Evolutionary conservation across 1,140 invertebrate genomes (phyloP), one percentile per base, ranked within the genome.

Genomic region (Drosophila orena): DNA sequence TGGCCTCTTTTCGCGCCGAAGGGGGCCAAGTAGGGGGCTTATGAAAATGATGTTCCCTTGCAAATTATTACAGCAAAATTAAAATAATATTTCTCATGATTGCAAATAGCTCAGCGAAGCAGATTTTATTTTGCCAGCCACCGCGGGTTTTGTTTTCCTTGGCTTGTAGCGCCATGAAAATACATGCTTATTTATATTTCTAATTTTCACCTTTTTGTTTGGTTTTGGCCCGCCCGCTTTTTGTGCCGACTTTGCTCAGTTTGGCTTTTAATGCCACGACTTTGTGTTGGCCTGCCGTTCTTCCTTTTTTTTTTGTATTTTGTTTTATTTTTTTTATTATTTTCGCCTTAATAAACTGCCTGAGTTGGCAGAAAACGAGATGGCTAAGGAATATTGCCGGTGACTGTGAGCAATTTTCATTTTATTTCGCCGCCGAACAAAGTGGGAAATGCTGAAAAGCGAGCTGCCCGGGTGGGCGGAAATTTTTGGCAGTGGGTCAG

Each of bases 51-150:
- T 74, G 84, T 84, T 79, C 81, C 69, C 62, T 56, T 58, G 80
- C 53, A 79, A 83, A 79, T 83, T 83, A 83, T 83, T 62, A 78
- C 75, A 65, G 46, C 47, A 58, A 84, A 88, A 89, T 88, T 88
- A 89, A 88, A 88, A 84, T 89, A 88, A 88, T 89, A 89, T 88
- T 88, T 80, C 54, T 74, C 66, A 84, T 89, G 77, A 88, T 88
- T 81, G 77, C 76, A 83, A 85, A 86, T 88, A 84, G 84, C 83
- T 73, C 62, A 88, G 71, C 59, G 62, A 65, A 71, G 78, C 79
- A 64, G 44, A 74, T 80, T 77, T 61, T 12, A 30, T 10, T 30
- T 8, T 58, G 46, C 35, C 7, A 37, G 34, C 15, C 15, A 14
- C 4, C 11, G 17, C 44, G 52, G 17, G 43, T 57, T 77, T 61